Conservation (phyloP, 2,888 invertebrate genomes). For the Melanostoma scalare region DNA sequence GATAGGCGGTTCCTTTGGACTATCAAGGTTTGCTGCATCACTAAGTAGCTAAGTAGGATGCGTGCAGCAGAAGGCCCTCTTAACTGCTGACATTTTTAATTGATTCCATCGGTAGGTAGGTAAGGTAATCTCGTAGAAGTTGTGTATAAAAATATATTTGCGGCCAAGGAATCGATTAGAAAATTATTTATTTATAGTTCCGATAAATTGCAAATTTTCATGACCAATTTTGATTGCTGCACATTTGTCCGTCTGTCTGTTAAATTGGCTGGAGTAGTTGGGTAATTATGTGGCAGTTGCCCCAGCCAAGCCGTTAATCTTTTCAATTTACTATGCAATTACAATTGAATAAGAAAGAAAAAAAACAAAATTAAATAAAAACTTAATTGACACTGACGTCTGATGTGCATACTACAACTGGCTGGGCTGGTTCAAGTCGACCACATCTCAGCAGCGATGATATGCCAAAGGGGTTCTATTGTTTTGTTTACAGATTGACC, state of each 20-base stretch:
- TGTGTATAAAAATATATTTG: no score
- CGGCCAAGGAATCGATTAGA: constrained; percentile 51
- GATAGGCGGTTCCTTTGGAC: constrained; percentile 53
- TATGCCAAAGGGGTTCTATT: constrained; percentile 31
- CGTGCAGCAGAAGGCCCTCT: constrained; percentile 21
- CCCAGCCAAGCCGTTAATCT: constrained; percentile 29
- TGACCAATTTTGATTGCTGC: constrained; percentile 58
- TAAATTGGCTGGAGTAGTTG: background rate
- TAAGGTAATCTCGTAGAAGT: no score
- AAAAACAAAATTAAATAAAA: background rate
- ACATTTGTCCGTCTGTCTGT: constrained; percentile 25
- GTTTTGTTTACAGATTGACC: constrained; percentile 4
- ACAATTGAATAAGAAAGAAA: constrained; percentile 2
- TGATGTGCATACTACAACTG: background rate
- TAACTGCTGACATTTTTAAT: constrained; percentile 36
- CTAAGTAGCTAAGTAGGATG: constrained; percentile 44
- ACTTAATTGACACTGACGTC: constrained; percentile 52
- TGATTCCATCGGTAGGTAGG: background rate
- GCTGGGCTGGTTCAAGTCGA: background rate
- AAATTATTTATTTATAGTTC: constrained; percentile 58
- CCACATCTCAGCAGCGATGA: background rate
- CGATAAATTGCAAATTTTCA: constrained; percentile 60
- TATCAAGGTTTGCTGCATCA: background rate
- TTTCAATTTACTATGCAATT: constrained; percentile 48
- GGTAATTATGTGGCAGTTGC: constrained; percentile 46